Base-by-base conservation (phyloP, 2,797 vertebrate genomes). In the Neosilurus mollespiculum region DNA sequence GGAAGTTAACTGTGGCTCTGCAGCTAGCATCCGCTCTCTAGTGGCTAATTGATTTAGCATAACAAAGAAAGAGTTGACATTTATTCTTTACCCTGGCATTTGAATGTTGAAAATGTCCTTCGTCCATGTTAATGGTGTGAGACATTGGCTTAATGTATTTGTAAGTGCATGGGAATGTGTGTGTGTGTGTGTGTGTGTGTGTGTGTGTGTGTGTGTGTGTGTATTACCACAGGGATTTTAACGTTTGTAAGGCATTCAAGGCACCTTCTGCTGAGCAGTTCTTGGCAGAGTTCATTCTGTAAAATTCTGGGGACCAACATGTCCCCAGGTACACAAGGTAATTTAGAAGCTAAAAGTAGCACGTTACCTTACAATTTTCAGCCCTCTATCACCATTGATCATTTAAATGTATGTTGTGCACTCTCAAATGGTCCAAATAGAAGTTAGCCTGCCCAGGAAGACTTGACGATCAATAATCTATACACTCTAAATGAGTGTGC, bases 401-500 rank as follows among this genome's bases (percentile, higher is more conserved):
- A 90, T 86, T 91, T 93, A 87, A 86, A 92, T 92, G 90, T 92
- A 90, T 91, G 92, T 91, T 86, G 89, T 88, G 88, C 81, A 83
- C 88, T 89, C 88, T 91, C 88, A 88, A 80, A 86, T 89, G 87
- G 88, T 89, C 89, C 85, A 86, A 86, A 83, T 78, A 88, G 92
- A 92, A 93, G 91, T 93, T 93, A 85, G 92, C 90, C 83, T 81
- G 81, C 80, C 84, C 88, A 86, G 89, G 78, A 85, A 87, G 88
- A 90, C 90, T 83, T 83, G 80, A 88, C 88, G 65, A 91, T 93
- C 91, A 90, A 92, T 92, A 93, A 95, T 93, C 93, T 88, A 94
- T 94, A 92, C 88, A 67, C 78, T 91, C 88, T 91, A 90, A 93
- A 90, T 94, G 90, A 93, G 89, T 89, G 89, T 83, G 88, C 90